Base-by-base conservation (phyloP, 2,113 vertebrate genomes). In the Notiomystis cincta region DNA sequence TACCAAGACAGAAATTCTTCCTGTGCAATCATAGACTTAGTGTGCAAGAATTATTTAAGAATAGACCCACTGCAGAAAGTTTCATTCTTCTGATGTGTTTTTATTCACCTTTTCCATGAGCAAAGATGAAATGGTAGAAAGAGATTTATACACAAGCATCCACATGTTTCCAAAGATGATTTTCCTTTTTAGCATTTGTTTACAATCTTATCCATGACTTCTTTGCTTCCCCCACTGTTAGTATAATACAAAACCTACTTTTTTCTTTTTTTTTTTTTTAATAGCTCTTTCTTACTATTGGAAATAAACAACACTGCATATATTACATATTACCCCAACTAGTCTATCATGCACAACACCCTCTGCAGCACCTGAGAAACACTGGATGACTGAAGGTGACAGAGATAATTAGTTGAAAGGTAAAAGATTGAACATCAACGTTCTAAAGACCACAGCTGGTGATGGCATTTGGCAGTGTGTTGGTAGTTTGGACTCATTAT, bases 401-500 rank as follows among this genome's bases (percentile, higher is more conserved):
- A 44, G 44, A 86, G 23, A 91, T 25, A 47, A 31, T 64, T 82
- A 48, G 60, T n/a, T 72, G 27, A 87, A 87, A 73, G 15, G 37
- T 89, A 54, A 80, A 96, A 87, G 13, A 93, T 89, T 87, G 90
- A 58, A 93, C 67, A 65, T 7, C 33, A 92, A 13, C 27, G 23
- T 84, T 79, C 30, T 71, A 47, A 65, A 93, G 25, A 85, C 38
- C 5, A 4, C 70, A 93, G 76, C 5, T 81, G 44, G 24, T 64
- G 62, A 71, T 73, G 38, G 13, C 28, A 93, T 90, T 90, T 95
- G 71, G 91, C 65, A 94, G 57, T 40, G 30, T 60, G 12, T 47
- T 89, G 69, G 56, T 71, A 58, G 51, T 73, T 90, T 87, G 60
- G 85, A 86, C 18, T 82, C 16, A 13, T 72, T 90, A 89, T 87